Base-by-base conservation (phyloP, 2,888 invertebrate genomes). In the Thyatira batis region DNA sequence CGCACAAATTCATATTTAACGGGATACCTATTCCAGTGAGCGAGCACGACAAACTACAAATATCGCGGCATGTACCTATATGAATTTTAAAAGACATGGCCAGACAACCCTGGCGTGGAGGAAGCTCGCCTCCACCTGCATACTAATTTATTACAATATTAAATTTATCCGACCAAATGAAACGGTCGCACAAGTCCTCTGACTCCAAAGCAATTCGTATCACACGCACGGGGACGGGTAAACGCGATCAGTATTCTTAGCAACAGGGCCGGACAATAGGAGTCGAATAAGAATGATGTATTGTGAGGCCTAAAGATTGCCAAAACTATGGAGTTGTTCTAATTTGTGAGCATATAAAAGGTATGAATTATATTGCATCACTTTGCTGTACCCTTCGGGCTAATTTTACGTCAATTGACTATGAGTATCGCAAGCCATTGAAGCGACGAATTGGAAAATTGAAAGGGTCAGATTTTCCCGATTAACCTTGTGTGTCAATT, bases 121-220 rank as follows among this genome's bases (percentile, higher is more conserved):
- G 87, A 83, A 86, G 80, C 77, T 71, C 56, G 69, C 60, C 67
- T 71, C 73, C 67, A 73, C 77, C 67, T 75, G 89, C 82, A 89
- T 90, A 87, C 86, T 80, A 88, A 89, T 87, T 79, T 69, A 79
- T 78, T 74, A 76, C 78, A 73, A 78, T 73, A 76, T 71, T 54
- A 68, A 58, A 70, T 65, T 63, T 71, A 82, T 67, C 74, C 83
- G 67, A 69, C 76, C 69, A 64, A 78, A 73, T 71, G 49, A 69
- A 80, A 76, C 73, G 67, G 60, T 49, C 48, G 52, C 55, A 55
- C 60, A 54, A 45, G 57, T 25, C 45, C 53, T 60, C 58, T 55
- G 53, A 61, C 63, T 65, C 57, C 58, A 60, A 61, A 53, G 50
- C 60, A 58, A 61, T 67, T 64, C 60, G 62, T 56, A 60, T 68